Evolutionary conservation across 2,888 invertebrate species (phyloP), one percentile per base, ranked within the genome.

Genomic region (Pterostichus niger): DNA sequence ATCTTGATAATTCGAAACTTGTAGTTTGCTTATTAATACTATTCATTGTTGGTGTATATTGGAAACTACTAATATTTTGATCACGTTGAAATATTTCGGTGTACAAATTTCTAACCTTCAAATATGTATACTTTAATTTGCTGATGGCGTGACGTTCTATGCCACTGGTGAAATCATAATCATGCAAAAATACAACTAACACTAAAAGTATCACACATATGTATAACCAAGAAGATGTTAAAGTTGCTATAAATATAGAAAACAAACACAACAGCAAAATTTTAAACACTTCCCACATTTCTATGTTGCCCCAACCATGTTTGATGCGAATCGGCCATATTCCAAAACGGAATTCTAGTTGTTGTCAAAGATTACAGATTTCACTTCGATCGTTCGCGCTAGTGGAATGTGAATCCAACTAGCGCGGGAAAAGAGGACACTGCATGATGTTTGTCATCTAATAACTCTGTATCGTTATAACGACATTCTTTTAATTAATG

Each of bases 211-310:
- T 10, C 35, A 35, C 76, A 52, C 64, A 68, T 52, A 64, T 35
- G 24, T 54, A 83, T 17, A 83, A 77, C 52, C 46, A 77, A 68
- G 83, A 83, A 52, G 44, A 77, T 31, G 68, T 76, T 76, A 83
- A 61, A 75, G 33, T 75, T 33, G 82, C 64, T 61, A 82, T 75
- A 75, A 82, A 46, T 82, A 82, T 35, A 35, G 75, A 82, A 77
- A 83, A 52, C 64, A 83, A 77, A 83, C 83, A 83, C 64, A 83
- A 77, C 77, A 83, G 44, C 77, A 83, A 83, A 83, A 83, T 73
- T 83, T 83, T 83, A 83, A 77, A 83, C 76, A 52, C 68, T 83
- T 83, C 83, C 77, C 73, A 83, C 83, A 83, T 83, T 83, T 83
- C 83, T 83, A 83, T 56, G 77, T 77, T 68, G 77, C 76, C 83